These are phyloP conservation scores for Erpobdella octoculata DNA, from an alignment of 2,888 invertebrate species.

Conservation along the genomic window DNA sequence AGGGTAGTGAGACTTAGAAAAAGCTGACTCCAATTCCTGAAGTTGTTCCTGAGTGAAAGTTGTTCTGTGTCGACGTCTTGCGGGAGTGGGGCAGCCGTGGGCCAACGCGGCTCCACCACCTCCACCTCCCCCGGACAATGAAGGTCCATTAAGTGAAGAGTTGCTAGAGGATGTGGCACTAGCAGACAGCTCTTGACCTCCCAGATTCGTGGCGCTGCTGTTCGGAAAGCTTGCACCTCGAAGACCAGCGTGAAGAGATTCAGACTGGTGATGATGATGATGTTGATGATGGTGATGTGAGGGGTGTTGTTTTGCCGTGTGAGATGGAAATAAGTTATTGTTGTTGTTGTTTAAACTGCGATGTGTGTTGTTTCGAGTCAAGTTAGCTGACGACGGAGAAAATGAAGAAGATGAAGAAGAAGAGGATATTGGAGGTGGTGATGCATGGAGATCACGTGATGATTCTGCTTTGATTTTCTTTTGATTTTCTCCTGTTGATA, in stretches of 20 bases:
- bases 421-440: not conserved
- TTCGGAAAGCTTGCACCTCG: not conserved
- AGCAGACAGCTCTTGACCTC: constrained; percentile 62
- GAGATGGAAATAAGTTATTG: not conserved
- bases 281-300: constrained; percentile 4
- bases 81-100: constrained; percentile 82
- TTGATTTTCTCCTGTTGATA: no score
- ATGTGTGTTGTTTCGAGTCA: constrained; percentile 5
- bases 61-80: constrained; percentile 88
- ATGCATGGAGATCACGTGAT: not conserved
- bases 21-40: constrained; percentile 95
- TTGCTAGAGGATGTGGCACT: constrained; percentile 55
- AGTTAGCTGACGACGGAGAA: not conserved
- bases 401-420: constrained; percentile 1
- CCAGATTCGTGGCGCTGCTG: constrained; percentile 62
- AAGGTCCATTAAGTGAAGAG: constrained; percentile 31
- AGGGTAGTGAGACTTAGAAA: constrained; percentile 97
- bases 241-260: not conserved
- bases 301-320: not conserved
- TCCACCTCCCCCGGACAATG: constrained; percentile 7
- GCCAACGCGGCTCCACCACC: constrained; percentile 57
- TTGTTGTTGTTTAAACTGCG: not conserved
- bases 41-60: constrained; percentile 84
- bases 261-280: not conserved
- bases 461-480: constrained; percentile 18